Percentiles rank a stretch among this genome's conserved stretches.
Evolutionary conservation across 2,797 vertebrate genomes (phyloP).

Genomic region (Neosalanx taihuensis): DNA sequence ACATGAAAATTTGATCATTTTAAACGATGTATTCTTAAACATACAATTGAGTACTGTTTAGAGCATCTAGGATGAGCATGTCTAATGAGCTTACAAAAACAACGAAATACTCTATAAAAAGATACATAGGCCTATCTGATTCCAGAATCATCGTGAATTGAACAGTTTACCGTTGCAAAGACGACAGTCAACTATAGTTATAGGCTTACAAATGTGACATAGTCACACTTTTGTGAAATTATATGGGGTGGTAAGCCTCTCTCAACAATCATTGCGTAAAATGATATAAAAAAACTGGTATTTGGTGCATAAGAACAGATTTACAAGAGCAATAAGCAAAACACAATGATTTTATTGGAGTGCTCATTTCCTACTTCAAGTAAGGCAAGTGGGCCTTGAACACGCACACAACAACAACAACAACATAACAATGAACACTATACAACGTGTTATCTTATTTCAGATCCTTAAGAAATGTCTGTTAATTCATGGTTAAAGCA

Average conservation of each 20-base stretch:
- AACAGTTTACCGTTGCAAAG: not conserved
- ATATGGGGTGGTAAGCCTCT: not conserved
- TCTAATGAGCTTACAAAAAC: too few species aligned
- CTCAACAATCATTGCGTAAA: not conserved
- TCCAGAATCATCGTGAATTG: too few species aligned
- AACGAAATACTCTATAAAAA: too few species aligned
- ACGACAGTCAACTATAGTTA: not conserved
- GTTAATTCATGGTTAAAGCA: too few species aligned
- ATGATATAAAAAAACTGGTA: not conserved
- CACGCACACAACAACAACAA: conserved; percentile 1
- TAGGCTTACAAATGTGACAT: not conserved
- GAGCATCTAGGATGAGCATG: too few species aligned
- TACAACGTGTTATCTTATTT: too few species aligned
- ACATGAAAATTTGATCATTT: not conserved
- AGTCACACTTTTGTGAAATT: not conserved
- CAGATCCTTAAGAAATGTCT: too few species aligned
- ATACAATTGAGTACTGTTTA: not conserved
- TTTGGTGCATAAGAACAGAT: not conserved
- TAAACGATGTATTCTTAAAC: too few species aligned
- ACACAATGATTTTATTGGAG: not conserved
- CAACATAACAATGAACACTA: too few species aligned
- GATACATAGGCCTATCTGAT: too few species aligned
- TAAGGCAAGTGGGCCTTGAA: not conserved
- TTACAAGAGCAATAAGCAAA: not conserved
- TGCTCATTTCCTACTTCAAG: not conserved